Conservation (phyloP, 2,797 vertebrate species). For the Novumbra hubbsi region DNA sequence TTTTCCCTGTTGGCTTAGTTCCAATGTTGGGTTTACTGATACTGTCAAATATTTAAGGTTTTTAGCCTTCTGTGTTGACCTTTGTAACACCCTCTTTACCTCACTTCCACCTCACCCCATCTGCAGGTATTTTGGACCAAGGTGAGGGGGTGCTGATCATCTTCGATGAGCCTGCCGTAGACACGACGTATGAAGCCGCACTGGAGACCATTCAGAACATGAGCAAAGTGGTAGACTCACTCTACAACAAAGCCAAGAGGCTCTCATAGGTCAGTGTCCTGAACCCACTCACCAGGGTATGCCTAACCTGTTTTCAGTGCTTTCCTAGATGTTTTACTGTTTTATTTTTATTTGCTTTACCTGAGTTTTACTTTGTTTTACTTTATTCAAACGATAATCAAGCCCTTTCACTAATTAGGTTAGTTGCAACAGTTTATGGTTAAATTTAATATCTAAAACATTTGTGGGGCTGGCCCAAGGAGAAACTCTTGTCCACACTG, state of each 20-base stretch:
- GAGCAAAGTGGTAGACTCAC: constrained; percentile 98
- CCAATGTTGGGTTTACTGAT: not conserved
- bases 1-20: not conserved
- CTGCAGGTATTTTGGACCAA: constrained; percentile 91
- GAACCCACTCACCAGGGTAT: constrained; percentile 30
- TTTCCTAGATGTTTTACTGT: no score
- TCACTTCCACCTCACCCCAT: not conserved
- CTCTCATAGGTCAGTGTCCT: constrained; percentile 83
- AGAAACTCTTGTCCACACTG: no score
- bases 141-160: constrained; percentile 94
- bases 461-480: no score
- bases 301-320: no score
- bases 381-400: no score
- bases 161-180: constrained; percentile 91
- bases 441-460: no score
- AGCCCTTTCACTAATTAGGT: no score
- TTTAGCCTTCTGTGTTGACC: not conserved
- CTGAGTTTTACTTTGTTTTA: no score
- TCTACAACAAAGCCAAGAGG: constrained; percentile 99
- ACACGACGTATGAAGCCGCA: constrained; percentile 92
- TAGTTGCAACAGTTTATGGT: no score
- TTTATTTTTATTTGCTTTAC: no score
- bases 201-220: constrained; percentile 97
- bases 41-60: not conserved
- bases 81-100: not conserved